Percentiles rank a stretch among this genome's conserved stretches.
Conservation (phyloP, 1,140 invertebrate genomes). For the Plodia interpunctella region DNA sequence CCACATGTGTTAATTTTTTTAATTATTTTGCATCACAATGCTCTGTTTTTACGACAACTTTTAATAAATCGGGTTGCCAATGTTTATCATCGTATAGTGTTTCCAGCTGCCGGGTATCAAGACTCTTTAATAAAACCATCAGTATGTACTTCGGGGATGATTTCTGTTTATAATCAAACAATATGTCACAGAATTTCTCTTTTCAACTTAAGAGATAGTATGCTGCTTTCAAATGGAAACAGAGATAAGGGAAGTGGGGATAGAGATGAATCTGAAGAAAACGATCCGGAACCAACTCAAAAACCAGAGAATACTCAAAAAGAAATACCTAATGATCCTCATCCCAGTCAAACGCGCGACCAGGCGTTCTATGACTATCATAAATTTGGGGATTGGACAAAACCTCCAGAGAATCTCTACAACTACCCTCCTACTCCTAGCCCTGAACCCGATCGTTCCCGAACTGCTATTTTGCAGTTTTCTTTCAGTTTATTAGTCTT, state of each 20-base stretch:
- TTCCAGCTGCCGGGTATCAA: neutral
- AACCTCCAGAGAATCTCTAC: conserved; percentile 25
- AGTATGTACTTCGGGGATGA: neutral
- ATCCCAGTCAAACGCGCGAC: neutral
- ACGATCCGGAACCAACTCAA: conserved; percentile 10
- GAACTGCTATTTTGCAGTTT: neutral
- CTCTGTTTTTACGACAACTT: neutral
- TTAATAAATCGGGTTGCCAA: neutral
- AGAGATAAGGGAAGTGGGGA: conserved; percentile 9
- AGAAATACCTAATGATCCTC: neutral
- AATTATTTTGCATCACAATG: neutral
- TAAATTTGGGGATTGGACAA: neutral
- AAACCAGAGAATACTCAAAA: neutral
- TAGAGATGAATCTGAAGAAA: neutral
- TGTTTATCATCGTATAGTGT: neutral
- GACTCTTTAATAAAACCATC: neutral
- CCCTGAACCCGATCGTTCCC: conserved; percentile 6
- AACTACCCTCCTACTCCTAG: conserved; percentile 21
- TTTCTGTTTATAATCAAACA: neutral
- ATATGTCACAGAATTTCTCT: neutral
- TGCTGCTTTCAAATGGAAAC: neutral
- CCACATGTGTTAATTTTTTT: neutral
- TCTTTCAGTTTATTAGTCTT: neutral
- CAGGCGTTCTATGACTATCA: neutral
- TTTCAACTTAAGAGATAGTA: neutral